Conservation (phyloP, 2,888 invertebrate species). For the Synergus gifuensis region DNA sequence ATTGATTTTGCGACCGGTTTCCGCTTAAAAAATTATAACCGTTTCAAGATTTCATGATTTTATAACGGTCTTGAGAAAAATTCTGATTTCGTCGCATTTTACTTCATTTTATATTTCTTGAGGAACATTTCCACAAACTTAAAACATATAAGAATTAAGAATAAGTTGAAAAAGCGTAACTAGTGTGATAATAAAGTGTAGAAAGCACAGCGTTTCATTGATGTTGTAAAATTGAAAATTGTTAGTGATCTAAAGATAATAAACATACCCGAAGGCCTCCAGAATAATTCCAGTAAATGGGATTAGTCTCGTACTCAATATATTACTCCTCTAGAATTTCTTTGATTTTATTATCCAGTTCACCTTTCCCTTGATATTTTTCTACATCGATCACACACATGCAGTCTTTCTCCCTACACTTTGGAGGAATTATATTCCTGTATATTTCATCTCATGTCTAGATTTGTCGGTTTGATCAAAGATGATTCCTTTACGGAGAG, state of each 20-base stretch:
- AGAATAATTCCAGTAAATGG: background rate
- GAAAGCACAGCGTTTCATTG: conserved; percentile 17
- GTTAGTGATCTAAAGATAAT: background rate
- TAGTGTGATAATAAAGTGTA: conserved; percentile 11
- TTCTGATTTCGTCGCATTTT: background rate
- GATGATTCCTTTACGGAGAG: conserved; percentile 25
- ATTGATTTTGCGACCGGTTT: background rate
- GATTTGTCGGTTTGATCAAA: conserved; percentile 36
- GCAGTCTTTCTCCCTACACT: background rate
- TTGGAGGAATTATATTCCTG: background rate
- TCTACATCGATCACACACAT: background rate
- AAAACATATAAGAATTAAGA: background rate
- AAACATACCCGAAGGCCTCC: background rate
- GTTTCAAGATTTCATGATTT: background rate
- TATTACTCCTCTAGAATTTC: background rate
- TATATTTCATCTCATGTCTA: background rate
- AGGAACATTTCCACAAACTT: background rate
- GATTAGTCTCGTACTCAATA: conserved; percentile 32
- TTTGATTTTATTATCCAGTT: background rate
- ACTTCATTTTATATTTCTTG: background rate
- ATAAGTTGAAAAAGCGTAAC: background rate
- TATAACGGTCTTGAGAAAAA: background rate
- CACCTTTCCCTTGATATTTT: background rate
- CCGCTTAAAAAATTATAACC: background rate
- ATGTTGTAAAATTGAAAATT: conserved; percentile 23